Evolutionary conservation across 1,140 invertebrate genomes (phyloP).

Genomic region (Drosophila punjabiensis): DNA sequence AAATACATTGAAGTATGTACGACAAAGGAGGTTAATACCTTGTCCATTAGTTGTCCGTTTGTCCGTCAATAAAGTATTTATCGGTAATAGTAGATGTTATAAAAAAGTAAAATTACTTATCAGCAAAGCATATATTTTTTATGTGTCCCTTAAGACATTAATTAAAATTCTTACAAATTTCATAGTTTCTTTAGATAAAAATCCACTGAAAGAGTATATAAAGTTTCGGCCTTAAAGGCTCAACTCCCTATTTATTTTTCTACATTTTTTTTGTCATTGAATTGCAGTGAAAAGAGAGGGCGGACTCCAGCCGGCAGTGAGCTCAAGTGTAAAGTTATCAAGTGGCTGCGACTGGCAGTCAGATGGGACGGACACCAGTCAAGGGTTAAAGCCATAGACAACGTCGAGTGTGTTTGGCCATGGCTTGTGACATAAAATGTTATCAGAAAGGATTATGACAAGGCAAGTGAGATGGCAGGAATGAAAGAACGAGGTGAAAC

Average conservation of each 20-base stretch:
- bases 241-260: background rate
- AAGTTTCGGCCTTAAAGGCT: too few species aligned
- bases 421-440: slow-evolving; percentile 81
- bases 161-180: background rate
- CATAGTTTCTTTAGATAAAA: background rate
- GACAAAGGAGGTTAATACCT: background rate
- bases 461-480: slow-evolving; percentile 24
- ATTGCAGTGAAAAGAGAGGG: slow-evolving; percentile 26
- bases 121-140: too few species aligned
- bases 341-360: slow-evolving; percentile 59
- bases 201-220: background rate
- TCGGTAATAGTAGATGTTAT: background rate
- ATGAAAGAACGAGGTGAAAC: slow-evolving; percentile 10
- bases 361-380: slow-evolving; percentile 48
- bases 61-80: too few species aligned
- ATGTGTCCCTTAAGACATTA: background rate
- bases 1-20: background rate
- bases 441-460: slow-evolving; percentile 83
- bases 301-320: background rate
- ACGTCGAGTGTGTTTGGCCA: slow-evolving; percentile 77
- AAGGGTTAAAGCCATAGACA: slow-evolving; percentile 80
- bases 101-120: background rate
- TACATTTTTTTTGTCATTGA: slow-evolving; percentile 47
- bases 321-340: slow-evolving; percentile 79
- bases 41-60: background rate